Evolutionary conservation across 2,797 vertebrate genomes (phyloP), one percentile per base, ranked within the genome.

Genomic region (Toxotes lorentzi): DNA sequence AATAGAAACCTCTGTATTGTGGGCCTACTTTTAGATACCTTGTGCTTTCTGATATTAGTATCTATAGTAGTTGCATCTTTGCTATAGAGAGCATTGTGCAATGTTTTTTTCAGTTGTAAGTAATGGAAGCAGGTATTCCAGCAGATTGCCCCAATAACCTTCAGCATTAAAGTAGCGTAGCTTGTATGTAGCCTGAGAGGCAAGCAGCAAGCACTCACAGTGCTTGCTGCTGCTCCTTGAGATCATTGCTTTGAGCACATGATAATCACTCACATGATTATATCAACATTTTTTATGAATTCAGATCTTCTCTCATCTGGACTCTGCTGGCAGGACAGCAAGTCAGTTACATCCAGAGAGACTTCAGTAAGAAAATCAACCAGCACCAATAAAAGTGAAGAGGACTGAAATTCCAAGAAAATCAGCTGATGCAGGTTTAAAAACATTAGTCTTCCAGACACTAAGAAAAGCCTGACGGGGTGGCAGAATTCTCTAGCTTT

Each of bases 401-500:
- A 21, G 32, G 56, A 21, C 34, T 14, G 19, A n/a, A n/a, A n/a
- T n/a, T 2, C 32, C 12, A 51, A 51, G n/a, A 30, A 68, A 43
- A 51, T 16, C 9, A 24, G 14, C 41, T 30, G 24, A 40, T 48
- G 30, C 21, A 3, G 6, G 21, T 48, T 51, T 64, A 51, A 57
- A 60, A 38, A 30, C 7, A 19, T 27, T 6, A 27, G 51, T 62
- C 48, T 41, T n/a, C 63, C 16, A 30, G 14, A 63, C 23, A 27
- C 12, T 16, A 19, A n/a, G 4, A 81, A 60, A 73, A 19, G 24
- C 23, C 14, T 35, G 8, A 35, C 1, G 43, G 7, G 43, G 43
- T n/a, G 11, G 47, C 13, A 5, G 40, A 30, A 69, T 32, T 62
- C 27, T 72, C 62, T 61, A 4, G 84, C 53, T 85, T 68, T 71